These are phyloP conservation scores for Salmo trutta DNA, from an alignment of 2,797 vertebrate species.

Conservation along the genomic window DNA sequence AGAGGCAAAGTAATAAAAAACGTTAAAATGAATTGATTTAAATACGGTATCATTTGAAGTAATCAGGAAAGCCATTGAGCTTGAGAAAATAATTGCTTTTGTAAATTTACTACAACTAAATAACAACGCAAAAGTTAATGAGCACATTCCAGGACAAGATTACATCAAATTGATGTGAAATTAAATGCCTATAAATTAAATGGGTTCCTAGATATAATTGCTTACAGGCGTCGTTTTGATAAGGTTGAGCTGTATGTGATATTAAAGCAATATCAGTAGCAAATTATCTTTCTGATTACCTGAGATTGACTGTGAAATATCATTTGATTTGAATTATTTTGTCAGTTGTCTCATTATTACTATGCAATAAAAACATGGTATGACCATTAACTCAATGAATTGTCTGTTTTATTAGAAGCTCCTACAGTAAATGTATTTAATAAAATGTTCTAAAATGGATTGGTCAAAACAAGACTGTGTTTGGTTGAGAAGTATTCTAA, in stretches of 20 bases:
- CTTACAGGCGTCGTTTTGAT: constrained; percentile 36
- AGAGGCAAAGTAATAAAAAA: constrained; percentile 16
- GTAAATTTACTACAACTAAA: constrained; percentile 8
- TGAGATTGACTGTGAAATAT: too few relatives aligned
- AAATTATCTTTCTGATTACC: too few relatives aligned
- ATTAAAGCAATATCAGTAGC: too few relatives aligned
- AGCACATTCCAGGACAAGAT: constrained; percentile 50
- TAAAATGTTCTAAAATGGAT: too few relatives aligned
- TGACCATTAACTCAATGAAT: too few relatives aligned
- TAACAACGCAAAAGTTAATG: constrained; percentile 21
- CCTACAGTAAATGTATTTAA: too few relatives aligned
- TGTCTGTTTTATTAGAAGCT: too few relatives aligned
- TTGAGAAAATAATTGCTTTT: too few relatives aligned
- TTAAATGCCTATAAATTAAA: constrained; percentile 1
- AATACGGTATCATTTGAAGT: constrained; percentile 18
- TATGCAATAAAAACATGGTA: neutral
- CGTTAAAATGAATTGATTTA: constrained; percentile 14
- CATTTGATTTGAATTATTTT: neutral
- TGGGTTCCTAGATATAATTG: constrained; percentile 35
- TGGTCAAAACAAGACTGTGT: too few relatives aligned
- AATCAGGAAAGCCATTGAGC: too few relatives aligned
- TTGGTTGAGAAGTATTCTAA: too few relatives aligned
- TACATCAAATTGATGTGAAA: constrained; percentile 42
- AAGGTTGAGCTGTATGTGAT: constrained; percentile 12
- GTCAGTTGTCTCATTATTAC: constrained; percentile 1